A percentile compares a stretch with the other conserved stretches of the same genome.
Evolutionary conservation across 2,888 invertebrate species (phyloP).

Genomic region (Rotaria socialis): DNA sequence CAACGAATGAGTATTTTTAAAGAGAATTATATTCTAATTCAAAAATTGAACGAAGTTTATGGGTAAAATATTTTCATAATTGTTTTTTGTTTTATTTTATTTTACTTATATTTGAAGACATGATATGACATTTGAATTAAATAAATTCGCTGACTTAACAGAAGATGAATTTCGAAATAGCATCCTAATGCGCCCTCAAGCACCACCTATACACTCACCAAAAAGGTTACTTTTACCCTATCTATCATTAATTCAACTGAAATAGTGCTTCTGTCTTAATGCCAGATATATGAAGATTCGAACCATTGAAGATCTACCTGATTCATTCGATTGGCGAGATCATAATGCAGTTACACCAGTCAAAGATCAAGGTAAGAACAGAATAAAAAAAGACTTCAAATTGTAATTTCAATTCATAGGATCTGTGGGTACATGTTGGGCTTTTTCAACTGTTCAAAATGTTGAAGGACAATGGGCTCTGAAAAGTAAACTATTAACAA

Average conservation of each 20-base stretch:
- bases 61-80: neutral
- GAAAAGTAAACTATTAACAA: conserved; percentile 50
- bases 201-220: conserved; percentile 38
- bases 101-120: conserved; percentile 8
- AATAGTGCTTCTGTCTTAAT: neutral
- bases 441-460: conserved; percentile 51
- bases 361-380: conserved; percentile 52
- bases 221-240: neutral
- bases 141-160: conserved; percentile 53
- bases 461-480: conserved; percentile 53
- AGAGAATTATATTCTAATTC: conserved; percentile 39
- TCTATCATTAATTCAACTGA: neutral
- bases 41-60: conserved; percentile 41
- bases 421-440: conserved; percentile 54
- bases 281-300: conserved; percentile 47
- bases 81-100: neutral
- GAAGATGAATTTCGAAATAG: conserved; percentile 51
- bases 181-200: conserved; percentile 50
- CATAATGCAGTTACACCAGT: conserved; percentile 52
- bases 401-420: conserved; percentile 48
- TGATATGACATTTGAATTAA: conserved; percentile 49
- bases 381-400: neutral
- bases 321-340: conserved; percentile 52
- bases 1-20: conserved; percentile 34
- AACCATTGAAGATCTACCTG: conserved; percentile 49